Conservation (phyloP, 2,113 vertebrate species). For the Entomyzon cyanotis region DNA sequence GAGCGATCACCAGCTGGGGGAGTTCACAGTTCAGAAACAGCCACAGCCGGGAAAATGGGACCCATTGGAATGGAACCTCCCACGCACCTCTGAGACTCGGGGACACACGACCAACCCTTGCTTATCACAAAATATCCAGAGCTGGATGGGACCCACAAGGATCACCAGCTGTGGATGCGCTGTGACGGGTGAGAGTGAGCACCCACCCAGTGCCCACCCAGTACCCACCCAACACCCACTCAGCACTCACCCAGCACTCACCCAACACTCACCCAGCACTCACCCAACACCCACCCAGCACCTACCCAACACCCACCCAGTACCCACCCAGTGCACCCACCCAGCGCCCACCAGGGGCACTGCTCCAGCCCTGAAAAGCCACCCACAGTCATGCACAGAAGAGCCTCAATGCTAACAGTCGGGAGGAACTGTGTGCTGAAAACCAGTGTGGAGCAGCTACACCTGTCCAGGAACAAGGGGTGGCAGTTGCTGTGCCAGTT, state of each 20-base stretch:
- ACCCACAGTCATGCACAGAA: accelerated
- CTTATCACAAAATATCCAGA: accelerated
- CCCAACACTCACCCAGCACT: no score
- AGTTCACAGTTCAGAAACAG: conserved; percentile 26
- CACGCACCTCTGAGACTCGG: accelerated
- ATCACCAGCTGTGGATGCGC: neutral
- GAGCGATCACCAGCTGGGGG: conserved; percentile 5
- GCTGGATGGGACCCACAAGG: neutral
- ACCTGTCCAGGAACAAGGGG: neutral
- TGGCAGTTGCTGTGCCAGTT: neutral
- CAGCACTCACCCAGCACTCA: neutral
- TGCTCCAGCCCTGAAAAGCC: neutral
- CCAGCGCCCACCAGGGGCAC: neutral
- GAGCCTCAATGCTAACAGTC: neutral
- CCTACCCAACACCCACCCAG: neutral
- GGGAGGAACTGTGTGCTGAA: accelerated
- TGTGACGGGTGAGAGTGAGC: neutral
- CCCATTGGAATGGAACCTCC: accelerated
- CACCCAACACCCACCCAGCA: neutral
- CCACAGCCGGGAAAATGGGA: accelerated
- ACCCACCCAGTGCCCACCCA: neutral
- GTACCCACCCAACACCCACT: neutral
- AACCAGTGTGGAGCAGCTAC: accelerated
- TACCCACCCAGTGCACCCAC: neutral
- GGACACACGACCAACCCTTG: neutral